Evolutionary conservation across 1,140 invertebrate genomes (phyloP).

Genomic region (Brachionus sp.): DNA sequence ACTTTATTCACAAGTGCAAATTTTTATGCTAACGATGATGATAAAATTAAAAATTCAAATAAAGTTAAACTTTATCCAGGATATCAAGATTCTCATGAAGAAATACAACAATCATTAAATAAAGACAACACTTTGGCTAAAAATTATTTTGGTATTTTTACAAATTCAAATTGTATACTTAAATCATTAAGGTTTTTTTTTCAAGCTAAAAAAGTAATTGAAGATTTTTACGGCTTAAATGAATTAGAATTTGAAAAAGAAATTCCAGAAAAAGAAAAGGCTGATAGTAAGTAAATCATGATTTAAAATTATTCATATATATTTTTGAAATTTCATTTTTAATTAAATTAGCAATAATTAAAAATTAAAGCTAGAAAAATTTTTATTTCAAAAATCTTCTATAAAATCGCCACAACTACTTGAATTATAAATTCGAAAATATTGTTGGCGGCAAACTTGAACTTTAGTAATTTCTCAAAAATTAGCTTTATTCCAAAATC

Average conservation of each 20-base stretch:
- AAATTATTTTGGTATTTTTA: background rate
- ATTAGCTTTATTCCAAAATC: too few relatives aligned
- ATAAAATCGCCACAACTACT: too few relatives aligned
- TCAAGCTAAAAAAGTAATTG: slow-evolving; percentile 38
- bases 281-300: background rate
- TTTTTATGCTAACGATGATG: background rate
- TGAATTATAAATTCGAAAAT: too few relatives aligned
- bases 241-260: slow-evolving; percentile 37
- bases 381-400: too few relatives aligned
- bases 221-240: slow-evolving; percentile 39
- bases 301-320: background rate
- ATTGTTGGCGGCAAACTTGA: too few relatives aligned
- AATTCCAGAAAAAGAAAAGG: background rate
- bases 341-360: too few relatives aligned
- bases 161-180: background rate
- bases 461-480: too few relatives aligned
- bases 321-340: too few relatives aligned
- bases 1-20: background rate
- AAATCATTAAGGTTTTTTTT: background rate
- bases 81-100: slow-evolving; percentile 27
- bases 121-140: background rate
- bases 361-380: too few relatives aligned
- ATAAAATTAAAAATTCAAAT: background rate
- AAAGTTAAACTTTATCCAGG: slow-evolving; percentile 45
- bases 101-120: background rate